Evolutionary conservation across 2,797 vertebrate species (phyloP).

Genomic region (Otolemur crassicaudatus): DNA sequence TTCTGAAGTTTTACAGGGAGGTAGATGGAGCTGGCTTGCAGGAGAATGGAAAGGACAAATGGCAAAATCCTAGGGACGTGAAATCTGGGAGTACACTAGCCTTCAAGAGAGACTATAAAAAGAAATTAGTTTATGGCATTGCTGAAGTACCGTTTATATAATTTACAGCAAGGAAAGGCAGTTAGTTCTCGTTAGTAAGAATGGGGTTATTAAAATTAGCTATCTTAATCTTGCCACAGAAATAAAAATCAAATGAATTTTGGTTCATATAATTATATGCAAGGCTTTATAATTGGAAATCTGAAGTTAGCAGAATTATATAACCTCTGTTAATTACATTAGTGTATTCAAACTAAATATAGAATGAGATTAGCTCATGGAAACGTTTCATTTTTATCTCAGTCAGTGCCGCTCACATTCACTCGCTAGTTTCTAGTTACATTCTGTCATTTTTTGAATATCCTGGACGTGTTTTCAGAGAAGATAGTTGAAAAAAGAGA

Average conservation of each 20-base stretch:
- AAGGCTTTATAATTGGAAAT: constrained; percentile 47
- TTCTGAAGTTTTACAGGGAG: neutral
- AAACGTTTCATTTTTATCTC: constrained; percentile 31
- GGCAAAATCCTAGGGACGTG: neutral
- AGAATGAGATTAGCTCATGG: constrained; percentile 54
- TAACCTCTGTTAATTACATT: constrained; percentile 54
- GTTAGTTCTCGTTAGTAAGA: neutral
- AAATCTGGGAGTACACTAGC: no score
- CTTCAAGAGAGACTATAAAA: neutral
- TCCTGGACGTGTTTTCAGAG: neutral
- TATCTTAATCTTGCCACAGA: neutral
- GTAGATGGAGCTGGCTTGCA: accelerated
- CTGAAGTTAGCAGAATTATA: constrained; percentile 28
- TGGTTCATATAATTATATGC: neutral
- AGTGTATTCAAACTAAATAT: constrained; percentile 31
- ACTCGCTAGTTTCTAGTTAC: neutral
- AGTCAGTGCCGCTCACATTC: neutral
- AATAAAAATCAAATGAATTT: constrained; percentile 42
- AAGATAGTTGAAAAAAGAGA: constrained; percentile 14
- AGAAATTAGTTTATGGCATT: accelerated
- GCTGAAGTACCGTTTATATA: neutral
- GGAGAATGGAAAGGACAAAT: neutral
- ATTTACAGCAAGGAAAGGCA: neutral
- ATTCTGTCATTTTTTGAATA: neutral
- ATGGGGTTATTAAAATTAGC: constrained; percentile 11